Base-by-base conservation (phyloP, 2,888 invertebrate species). In the Drosophila emarginata region DNA sequence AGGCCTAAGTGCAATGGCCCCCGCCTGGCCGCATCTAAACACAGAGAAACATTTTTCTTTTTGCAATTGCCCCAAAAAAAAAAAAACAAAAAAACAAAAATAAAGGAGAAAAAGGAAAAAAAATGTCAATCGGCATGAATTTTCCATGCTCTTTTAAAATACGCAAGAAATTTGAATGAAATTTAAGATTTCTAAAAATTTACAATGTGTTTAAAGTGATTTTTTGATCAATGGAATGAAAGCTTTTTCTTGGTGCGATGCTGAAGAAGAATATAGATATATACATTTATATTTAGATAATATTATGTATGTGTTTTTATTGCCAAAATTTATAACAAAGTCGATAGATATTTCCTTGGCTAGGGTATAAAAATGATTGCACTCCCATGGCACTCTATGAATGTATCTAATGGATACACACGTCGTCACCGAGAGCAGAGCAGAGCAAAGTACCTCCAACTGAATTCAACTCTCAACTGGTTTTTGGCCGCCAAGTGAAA, bases 41-140 rank as follows among this genome's bases (percentile, higher is more conserved):
- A 45, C 37, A 70, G 39, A 62, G 51, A 50, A 65, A 69, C 53
- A 59, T 9, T 32, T 32, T 32, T n/a, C n/a, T 32, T 63, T 54
- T 68, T 63, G 67, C 67, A 54, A 63, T 64, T 60, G 56, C 61
- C 72, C 72, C 66, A 72, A 71, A 72, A 66, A 45, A 60, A 57
- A 15, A 37, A 9, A 26, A 26, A 26, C 4, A 72, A 71, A 71
- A 66, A 53, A 63, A 37, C 9, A 36, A 6, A 28, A 32, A 32
- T 32, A 32, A 32, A 36, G 23, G 26, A 18, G 26, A 61, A 37
- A 53, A 26, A 52, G 2, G 53, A 58, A 58, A 56, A 45, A 18
- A 3, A 15, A 18, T n/a, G n/a, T n/a, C 9, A 9, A 2, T 18
- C 7, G 1, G 1, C 0, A 15, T 15, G 2, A 40, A 14, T 7